These are phyloP conservation scores for Platichthys flesus DNA, from an alignment of 2,113 vertebrate genomes.

Conservation along the genomic window DNA sequence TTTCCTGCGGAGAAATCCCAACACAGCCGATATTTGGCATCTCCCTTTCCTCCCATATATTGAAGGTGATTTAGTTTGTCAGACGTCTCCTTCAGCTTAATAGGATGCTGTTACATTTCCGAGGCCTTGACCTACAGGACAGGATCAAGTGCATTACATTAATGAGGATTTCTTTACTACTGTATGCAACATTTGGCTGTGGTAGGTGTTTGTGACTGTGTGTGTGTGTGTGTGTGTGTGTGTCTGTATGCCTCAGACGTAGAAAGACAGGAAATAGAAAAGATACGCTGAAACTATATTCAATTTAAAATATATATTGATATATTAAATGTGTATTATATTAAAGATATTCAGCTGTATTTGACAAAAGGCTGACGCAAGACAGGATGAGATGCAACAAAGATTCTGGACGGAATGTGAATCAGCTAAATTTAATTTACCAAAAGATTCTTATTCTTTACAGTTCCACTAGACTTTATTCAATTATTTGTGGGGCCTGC, in stretches of 20 bases:
- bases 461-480: constrained; percentile 4
- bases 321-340: neutral
- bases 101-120: constrained; percentile 68
- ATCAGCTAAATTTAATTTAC: no score
- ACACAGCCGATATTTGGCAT: constrained; percentile 46
- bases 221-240: constrained; percentile 23
- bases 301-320: neutral
- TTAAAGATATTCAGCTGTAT: neutral
- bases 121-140: constrained; percentile 66
- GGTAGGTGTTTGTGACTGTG: constrained; percentile 44
- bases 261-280: neutral
- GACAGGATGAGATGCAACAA: neutral
- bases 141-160: constrained; percentile 77
- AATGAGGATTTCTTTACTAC: constrained; percentile 74
- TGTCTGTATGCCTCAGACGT: constrained; percentile 9
- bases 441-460: neutral
- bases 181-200: constrained; percentile 58
- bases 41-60: constrained; percentile 33
- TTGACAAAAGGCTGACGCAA: neutral
- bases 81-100: constrained; percentile 63
- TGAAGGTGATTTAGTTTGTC: constrained; percentile 60
- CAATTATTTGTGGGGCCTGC: neutral
- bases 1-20: constrained; percentile 27
- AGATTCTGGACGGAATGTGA: no score
- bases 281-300: neutral